Evolutionary conservation across 2,797 vertebrate species (phyloP).

Genomic region (Microctenopoma stevenorrisi): DNA sequence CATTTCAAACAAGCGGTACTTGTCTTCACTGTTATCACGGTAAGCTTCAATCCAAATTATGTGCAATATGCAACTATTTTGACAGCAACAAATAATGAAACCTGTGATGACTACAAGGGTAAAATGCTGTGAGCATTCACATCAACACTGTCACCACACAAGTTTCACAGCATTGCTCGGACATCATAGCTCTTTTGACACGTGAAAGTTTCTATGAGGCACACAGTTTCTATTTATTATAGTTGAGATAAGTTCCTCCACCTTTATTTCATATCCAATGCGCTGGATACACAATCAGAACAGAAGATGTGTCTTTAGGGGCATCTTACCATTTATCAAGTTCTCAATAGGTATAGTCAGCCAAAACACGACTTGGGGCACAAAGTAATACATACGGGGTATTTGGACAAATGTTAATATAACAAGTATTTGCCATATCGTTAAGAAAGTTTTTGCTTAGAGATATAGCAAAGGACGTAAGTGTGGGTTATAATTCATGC

Average conservation of each 20-base stretch:
- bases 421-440: not conserved
- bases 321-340: not conserved
- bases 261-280: not conserved
- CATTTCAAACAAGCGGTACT: not conserved
- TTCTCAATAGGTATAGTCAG: not conserved
- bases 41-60: not conserved
- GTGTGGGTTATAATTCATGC: not conserved
- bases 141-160: not conserved
- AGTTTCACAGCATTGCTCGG: not conserved
- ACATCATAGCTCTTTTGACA: not conserved
- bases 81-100: constrained; percentile 1
- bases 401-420: not conserved
- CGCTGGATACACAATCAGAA: not conserved
- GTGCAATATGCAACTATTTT: not conserved
- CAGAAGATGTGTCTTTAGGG: not conserved
- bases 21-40: constrained; percentile 4
- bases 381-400: too few relatives aligned
- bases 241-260: not conserved
- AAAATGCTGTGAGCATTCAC: not conserved
- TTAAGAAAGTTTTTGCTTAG: not conserved
- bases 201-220: not conserved
- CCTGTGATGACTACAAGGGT: not conserved
- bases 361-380: too few relatives aligned
- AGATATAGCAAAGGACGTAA: not conserved
- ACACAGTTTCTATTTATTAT: not conserved